A percentile compares a stretch with the other conserved stretches of the same genome.
These are phyloP conservation scores for Semotilus atromaculatus DNA, from an alignment of 2,797 vertebrate species.

Conservation along the genomic window DNA sequence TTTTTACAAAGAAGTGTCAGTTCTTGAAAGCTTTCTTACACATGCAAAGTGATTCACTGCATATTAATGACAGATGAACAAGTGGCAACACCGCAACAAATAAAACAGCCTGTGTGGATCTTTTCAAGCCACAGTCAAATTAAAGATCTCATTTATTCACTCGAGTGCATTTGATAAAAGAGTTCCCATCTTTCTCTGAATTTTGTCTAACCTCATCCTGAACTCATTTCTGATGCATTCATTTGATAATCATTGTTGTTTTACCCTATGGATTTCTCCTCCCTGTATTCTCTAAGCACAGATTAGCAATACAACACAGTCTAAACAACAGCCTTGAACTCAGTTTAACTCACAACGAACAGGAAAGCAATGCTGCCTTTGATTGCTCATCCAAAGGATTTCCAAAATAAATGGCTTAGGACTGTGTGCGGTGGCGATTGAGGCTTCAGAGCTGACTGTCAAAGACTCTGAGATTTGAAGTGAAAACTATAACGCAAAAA, in stretches of 20 bases:
- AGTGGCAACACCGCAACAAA: background rate
- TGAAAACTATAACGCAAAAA: background rate
- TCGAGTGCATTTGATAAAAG: background rate
- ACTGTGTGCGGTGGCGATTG: background rate
- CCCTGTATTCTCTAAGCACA: slow-evolving; percentile 10
- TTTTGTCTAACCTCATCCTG: background rate
- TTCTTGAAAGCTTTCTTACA: slow-evolving; percentile 15
- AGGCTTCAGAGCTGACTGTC: slow-evolving; percentile 26
- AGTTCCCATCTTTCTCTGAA: background rate
- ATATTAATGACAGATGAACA: slow-evolving; percentile 17
- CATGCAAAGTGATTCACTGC: slow-evolving; percentile 8
- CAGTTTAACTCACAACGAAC: background rate
- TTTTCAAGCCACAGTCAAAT: background rate
- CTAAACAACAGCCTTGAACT: background rate
- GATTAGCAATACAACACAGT: background rate
- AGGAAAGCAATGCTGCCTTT: background rate
- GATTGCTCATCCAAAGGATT: slow-evolving; percentile 29
- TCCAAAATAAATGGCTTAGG: slow-evolving; percentile 18
- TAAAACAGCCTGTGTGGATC: background rate
- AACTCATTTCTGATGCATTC: background rate
- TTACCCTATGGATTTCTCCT: background rate
- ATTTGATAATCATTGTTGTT: slow-evolving; percentile 14
- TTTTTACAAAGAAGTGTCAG: slow-evolving; percentile 12
- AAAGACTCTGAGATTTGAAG: background rate
- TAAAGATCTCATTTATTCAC: background rate